Percentiles rank a stretch among this genome's conserved stretches.
Evolutionary conservation across 92 coral and sea anemone genomes (phyloP).

Genomic region (Epizoanthus fatuus): DNA sequence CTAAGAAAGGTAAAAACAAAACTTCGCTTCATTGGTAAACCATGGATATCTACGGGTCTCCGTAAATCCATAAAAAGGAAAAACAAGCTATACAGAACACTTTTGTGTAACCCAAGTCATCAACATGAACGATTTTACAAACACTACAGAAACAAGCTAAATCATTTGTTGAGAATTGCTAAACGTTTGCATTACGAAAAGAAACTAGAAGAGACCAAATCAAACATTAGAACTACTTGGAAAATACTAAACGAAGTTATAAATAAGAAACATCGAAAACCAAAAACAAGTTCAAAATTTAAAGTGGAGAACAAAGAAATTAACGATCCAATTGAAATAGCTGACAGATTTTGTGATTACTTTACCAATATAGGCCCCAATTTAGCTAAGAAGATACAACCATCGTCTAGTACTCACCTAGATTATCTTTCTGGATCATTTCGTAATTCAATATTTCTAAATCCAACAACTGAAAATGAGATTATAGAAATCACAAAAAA

Average conservation of each 20-base stretch:
- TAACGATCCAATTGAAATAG: slow-evolving; percentile 59
- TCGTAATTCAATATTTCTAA: slow-evolving; percentile 20
- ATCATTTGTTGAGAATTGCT: slow-evolving; percentile 41
- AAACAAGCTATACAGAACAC: slow-evolving; percentile 38
- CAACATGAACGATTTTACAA: too few species aligned
- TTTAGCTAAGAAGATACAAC: slow-evolving; percentile 45
- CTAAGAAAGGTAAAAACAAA: slow-evolving; percentile 37
- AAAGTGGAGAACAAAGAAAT: slow-evolving; percentile 50
- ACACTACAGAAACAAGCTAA: too few species aligned
- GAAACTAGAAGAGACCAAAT: slow-evolving; percentile 7
- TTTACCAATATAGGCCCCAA: slow-evolving; percentile 53
- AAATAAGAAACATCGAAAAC: slow-evolving; percentile 29
- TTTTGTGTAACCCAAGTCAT: slow-evolving; percentile 18
- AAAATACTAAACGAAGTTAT: slow-evolving; percentile 58
- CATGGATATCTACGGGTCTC: slow-evolving; percentile 67
- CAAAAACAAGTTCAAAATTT: slow-evolving; percentile 42
- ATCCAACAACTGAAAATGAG: slow-evolving; percentile 25
- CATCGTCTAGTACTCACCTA: slow-evolving; percentile 27
- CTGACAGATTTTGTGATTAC: slow-evolving; percentile 48
- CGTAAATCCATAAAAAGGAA: slow-evolving; percentile 46
- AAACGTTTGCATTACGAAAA: slow-evolving; percentile 32
- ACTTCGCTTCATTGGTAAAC: slow-evolving; percentile 27
- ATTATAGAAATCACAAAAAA: slow-evolving; percentile 14
- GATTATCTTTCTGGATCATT: slow-evolving; percentile 25
- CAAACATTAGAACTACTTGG: slow-evolving; percentile 63